Evolutionary conservation across 2,888 invertebrate species (phyloP).

Genomic region (Caenorhabditis japonica): DNA sequence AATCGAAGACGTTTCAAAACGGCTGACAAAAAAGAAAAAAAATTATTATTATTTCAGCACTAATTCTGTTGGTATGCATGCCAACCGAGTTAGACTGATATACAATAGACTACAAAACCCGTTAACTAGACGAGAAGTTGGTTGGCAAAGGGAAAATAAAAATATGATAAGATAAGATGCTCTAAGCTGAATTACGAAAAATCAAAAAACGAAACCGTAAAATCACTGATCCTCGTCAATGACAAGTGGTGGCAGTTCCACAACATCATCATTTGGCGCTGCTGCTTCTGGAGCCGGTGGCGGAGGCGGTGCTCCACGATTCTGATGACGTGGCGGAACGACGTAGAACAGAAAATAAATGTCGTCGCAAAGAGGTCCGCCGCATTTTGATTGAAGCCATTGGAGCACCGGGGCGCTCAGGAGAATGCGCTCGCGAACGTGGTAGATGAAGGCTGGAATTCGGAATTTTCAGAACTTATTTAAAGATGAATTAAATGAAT

Average conservation of each 20-base stretch:
- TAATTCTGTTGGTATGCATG: too few species aligned
- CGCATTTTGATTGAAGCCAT: slow-evolving; percentile 39
- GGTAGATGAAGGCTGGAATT: slow-evolving; percentile 45
- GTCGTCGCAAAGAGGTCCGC: slow-evolving; percentile 32
- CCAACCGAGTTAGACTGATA: neutral
- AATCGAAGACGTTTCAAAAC: too few species aligned
- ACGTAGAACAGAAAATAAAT: slow-evolving; percentile 47
- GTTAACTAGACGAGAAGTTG: neutral
- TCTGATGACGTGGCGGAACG: slow-evolving; percentile 23
- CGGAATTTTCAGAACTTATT: neutral
- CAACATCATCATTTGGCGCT: slow-evolving; percentile 4
- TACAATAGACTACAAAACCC: neutral
- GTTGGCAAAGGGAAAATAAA: too few species aligned
- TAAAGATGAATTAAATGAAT: too few species aligned
- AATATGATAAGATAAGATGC: neutral
- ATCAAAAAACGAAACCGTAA: neutral
- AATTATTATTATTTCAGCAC: too few species aligned
- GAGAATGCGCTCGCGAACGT: slow-evolving; percentile 34
- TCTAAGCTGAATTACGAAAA: too few species aligned
- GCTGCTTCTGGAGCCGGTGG: slow-evolving; percentile 12
- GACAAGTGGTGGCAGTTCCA: slow-evolving; percentile 14
- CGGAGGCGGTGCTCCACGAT: slow-evolving; percentile 9
- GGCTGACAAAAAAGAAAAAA: too few species aligned
- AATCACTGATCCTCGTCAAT: slow-evolving; percentile 5
- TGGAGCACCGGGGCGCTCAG: slow-evolving; percentile 19